Conservation (phyloP, 2,113 vertebrate species). For the Platysternon megacephalum region DNA sequence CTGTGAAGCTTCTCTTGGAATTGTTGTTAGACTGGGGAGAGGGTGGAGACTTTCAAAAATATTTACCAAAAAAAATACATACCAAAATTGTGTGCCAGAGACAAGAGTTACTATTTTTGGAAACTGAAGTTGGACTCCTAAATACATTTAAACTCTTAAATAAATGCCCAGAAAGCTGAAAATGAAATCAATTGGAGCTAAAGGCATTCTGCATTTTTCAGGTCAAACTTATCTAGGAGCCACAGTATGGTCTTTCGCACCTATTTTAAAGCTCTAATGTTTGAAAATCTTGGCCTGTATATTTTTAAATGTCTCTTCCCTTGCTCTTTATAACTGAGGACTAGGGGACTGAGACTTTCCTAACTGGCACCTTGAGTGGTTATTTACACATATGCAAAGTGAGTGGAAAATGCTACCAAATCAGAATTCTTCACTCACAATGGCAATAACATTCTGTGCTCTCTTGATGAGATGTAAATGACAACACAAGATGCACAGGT, state of each 20-base stretch:
- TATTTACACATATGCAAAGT: background rate
- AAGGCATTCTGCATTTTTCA: background rate
- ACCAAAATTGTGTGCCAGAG: background rate
- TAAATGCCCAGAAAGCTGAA: background rate
- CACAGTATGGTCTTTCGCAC: too few relatives aligned
- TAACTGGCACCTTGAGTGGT: background rate
- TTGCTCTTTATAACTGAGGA: background rate
- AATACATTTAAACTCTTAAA: background rate
- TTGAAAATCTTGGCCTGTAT: too few relatives aligned
- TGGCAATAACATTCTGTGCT: background rate
- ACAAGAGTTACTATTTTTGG: background rate
- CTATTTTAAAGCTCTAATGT: too few relatives aligned
- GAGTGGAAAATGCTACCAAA: background rate
- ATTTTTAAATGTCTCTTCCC: background rate
- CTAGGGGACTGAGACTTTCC: background rate
- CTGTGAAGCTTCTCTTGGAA: background rate
- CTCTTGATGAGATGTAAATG: background rate
- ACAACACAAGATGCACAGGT: background rate
- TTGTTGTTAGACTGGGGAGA: background rate
- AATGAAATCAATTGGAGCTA: background rate
- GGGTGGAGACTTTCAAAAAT: background rate
- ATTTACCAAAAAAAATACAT: background rate
- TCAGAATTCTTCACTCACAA: rapidly evolving
- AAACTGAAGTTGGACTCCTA: background rate
- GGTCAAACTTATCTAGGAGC: too few relatives aligned